A percentile compares a stretch with the other conserved stretches of the same genome.
phyloP scores from a whole-genome alignment of 2,797 vertebrate genomes.

The Schizopygopsis malacanthus region DNA sequence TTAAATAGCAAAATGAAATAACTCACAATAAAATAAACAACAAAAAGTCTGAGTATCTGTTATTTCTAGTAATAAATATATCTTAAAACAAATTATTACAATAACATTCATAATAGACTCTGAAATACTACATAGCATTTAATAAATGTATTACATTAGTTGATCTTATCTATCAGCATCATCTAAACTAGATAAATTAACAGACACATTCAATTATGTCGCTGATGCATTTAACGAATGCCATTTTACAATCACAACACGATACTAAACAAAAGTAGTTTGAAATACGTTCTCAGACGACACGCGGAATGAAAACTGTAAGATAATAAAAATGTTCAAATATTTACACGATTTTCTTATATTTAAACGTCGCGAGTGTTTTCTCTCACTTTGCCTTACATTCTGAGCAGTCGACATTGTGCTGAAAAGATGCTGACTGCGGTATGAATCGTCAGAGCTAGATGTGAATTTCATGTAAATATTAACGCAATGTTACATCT shows the following conservation, averaged over 20 bases:
- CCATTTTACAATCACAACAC: conserved; percentile 3
- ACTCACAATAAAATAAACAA: neutral
- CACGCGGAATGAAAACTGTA: neutral
- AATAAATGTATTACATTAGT: neutral
- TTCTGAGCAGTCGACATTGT: conserved; percentile 15
- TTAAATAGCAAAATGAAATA: neutral
- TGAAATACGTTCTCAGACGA: conserved; percentile 6
- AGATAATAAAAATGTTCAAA: neutral
- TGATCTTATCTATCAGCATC: neutral
- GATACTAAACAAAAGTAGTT: neutral
- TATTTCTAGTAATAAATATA: neutral
- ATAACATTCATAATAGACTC: neutral
- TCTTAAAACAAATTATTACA: neutral
- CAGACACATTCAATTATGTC: neutral
- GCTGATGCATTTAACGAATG: neutral
- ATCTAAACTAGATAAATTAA: neutral
- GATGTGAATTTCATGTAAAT: conserved; percentile 59
- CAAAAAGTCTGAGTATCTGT: neutral
- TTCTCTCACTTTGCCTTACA: conserved; percentile 27
- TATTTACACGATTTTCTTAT: neutral
- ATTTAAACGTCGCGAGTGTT: neutral
- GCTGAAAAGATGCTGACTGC: conserved; percentile 48
- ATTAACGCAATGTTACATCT: conserved; percentile 51
- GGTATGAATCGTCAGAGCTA: conserved; percentile 49
- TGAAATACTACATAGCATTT: neutral